A percentile compares a stretch with the other conserved stretches of the same genome.
Conservation (phyloP, 2,888 invertebrate species). For the Dendrolimus pini region DNA sequence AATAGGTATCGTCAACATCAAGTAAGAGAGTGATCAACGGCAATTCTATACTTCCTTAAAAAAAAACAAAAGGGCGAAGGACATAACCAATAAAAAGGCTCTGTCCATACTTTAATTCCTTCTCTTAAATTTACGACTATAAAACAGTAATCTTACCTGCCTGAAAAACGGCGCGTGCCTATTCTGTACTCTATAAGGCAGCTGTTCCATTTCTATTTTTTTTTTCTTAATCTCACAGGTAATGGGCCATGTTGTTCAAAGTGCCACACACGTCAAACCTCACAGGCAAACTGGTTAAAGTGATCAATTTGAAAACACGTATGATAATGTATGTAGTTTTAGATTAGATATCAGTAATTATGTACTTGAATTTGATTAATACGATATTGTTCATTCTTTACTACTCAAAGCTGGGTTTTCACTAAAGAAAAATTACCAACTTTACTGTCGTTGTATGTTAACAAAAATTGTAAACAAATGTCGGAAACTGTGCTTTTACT, state of each 20-base stretch:
- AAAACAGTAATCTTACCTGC: slow-evolving; percentile 15
- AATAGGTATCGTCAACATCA: too few species aligned
- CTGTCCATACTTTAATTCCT: too few species aligned
- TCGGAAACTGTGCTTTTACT: too few species aligned
- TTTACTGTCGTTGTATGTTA: too few species aligned
- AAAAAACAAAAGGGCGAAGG: too few species aligned
- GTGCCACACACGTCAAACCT: background rate
- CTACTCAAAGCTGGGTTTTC: background rate
- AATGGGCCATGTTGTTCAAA: background rate
- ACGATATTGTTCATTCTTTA: background rate
- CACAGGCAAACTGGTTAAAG: background rate
- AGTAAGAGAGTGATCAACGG: too few species aligned
- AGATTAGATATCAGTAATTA: background rate
- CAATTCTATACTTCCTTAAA: too few species aligned
- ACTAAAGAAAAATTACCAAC: too few species aligned
- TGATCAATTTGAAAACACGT: background rate
- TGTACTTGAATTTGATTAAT: background rate
- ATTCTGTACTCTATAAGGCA: slow-evolving; percentile 8
- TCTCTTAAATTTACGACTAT: too few species aligned
- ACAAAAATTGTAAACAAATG: too few species aligned
- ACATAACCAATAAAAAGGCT: too few species aligned
- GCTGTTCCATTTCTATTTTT: slow-evolving; percentile 20
- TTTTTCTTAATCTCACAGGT: background rate
- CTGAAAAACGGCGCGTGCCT: slow-evolving; percentile 29
- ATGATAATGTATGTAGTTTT: background rate